These are phyloP conservation scores for Geotrupes spiniger DNA, from an alignment of 2,888 invertebrate genomes.

Conservation along the genomic window DNA sequence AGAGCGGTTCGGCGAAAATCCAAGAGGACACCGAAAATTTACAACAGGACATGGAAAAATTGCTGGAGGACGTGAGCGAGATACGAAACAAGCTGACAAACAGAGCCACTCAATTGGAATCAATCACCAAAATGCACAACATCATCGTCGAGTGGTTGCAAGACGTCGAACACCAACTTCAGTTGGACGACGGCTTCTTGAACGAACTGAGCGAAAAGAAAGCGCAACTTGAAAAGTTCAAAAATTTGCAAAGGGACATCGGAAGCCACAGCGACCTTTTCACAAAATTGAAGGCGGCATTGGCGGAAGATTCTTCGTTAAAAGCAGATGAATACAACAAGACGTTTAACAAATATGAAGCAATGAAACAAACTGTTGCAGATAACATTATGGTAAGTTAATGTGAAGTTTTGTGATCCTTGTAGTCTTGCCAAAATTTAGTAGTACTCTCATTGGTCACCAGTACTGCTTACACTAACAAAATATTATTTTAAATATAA, in stretches of 20 bases:
- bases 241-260: slow-evolving; percentile 77
- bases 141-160: slow-evolving; percentile 83
- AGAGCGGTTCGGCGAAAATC: slow-evolving; percentile 82
- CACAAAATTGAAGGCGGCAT: slow-evolving; percentile 70
- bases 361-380: slow-evolving; percentile 63
- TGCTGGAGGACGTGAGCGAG: slow-evolving; percentile 78
- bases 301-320: slow-evolving; percentile 64
- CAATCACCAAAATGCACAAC: slow-evolving; percentile 80
- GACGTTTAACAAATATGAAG: slow-evolving; percentile 69
- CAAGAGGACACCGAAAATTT: slow-evolving; percentile 88
- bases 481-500: slow-evolving; percentile 10
- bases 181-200: slow-evolving; percentile 67
- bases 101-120: slow-evolving; percentile 78
- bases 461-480: background rate
- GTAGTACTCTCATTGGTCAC: background rate
- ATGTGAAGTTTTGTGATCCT: background rate
- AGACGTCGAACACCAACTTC: slow-evolving; percentile 81
- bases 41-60: slow-evolving; percentile 86
- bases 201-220: slow-evolving; percentile 91
- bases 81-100: slow-evolving; percentile 71
- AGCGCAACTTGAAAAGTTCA: slow-evolving; percentile 83
- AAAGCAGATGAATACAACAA: slow-evolving; percentile 64
- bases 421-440: background rate
- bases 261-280: slow-evolving; percentile 75
- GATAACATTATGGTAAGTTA: slow-evolving; percentile 55